Evolutionary conservation across 2,113 vertebrate genomes (phyloP).

Genomic region (Austrofundulus limnaeus): DNA sequence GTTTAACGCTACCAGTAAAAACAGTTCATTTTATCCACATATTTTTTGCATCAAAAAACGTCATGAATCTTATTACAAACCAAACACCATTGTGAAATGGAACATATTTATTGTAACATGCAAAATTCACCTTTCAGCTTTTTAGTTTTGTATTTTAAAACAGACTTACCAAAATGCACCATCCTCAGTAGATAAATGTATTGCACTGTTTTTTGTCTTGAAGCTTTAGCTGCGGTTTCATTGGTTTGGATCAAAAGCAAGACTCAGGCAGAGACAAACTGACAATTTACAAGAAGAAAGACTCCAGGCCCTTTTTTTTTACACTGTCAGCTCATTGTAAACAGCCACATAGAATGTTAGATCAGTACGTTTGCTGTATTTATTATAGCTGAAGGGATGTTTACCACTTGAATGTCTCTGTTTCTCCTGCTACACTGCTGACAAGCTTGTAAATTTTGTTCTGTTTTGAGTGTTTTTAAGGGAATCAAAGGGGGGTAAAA

Average conservation of each 20-base stretch:
- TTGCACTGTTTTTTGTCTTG: not conserved
- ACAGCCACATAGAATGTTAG: conserved; percentile 27
- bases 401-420: conserved; percentile 18
- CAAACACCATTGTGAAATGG: not conserved
- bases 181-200: not conserved
- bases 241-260: conserved; percentile 23
- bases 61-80: not conserved
- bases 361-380: conserved; percentile 39
- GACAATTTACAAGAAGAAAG: not conserved
- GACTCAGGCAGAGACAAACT: not conserved
- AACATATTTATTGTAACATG: not conserved
- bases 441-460: not conserved
- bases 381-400: conserved; percentile 43
- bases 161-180: not conserved
- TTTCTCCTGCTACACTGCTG: conserved; percentile 20
- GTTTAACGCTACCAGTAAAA: not conserved
- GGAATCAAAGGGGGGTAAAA: conserved; percentile 3
- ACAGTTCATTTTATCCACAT: not conserved
- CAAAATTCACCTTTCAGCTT: not conserved
- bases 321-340: conserved; percentile 28
- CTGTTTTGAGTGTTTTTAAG: not conserved
- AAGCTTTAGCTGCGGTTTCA: too few species aligned
- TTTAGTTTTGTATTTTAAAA: not conserved
- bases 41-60: not conserved
- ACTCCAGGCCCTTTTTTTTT: not conserved